These are phyloP conservation scores for Eueremaeus valkanovi DNA, from an alignment of 2,888 invertebrate genomes.

Conservation along the genomic window DNA sequence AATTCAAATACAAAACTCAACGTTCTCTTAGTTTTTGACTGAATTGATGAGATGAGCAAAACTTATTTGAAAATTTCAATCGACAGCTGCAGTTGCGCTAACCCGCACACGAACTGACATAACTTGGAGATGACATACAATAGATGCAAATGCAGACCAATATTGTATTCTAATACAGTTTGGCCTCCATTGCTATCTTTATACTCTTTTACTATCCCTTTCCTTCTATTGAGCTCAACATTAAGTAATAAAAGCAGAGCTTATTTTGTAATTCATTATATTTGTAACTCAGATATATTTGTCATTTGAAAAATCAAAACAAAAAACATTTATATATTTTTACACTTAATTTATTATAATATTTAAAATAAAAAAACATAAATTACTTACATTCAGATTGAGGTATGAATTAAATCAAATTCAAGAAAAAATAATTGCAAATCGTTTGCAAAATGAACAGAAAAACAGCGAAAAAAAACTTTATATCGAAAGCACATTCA, in stretches of 20 bases:
- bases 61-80: constrained; percentile 12
- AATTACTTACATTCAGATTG: not conserved
- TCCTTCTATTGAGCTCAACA: no score
- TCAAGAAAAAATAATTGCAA: not conserved
- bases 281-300: no score
- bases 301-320: no score
- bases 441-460: not conserved
- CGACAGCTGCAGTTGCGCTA: constrained; percentile 30
- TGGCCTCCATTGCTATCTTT: not conserved
- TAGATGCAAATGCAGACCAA: no score
- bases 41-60: constrained; percentile 5
- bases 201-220: not conserved
- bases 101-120: not conserved
- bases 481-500: no score
- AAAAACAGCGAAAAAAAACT: not conserved
- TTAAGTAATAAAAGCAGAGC: not conserved
- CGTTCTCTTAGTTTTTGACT: not conserved
- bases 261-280: constrained; percentile 6
- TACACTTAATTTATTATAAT: not conserved
- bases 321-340: not conserved
- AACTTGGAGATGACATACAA: not conserved
- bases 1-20: no score
- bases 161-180: not conserved
- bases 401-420: not conserved
- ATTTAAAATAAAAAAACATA: not conserved